Base-by-base conservation (phyloP, 2,888 invertebrate species). In the Marronus borbonicus region DNA sequence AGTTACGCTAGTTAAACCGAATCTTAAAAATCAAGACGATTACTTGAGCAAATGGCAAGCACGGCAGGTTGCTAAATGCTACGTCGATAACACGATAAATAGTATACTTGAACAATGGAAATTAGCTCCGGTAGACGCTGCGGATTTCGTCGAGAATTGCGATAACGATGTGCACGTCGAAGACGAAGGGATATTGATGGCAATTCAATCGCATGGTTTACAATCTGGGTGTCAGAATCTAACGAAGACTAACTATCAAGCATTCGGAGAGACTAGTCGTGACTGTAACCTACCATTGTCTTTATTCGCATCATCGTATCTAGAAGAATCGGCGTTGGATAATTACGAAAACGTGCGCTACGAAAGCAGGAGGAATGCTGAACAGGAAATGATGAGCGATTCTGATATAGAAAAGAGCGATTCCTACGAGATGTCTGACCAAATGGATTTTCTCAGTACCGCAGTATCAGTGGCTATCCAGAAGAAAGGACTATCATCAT, bases 391-490 rank as follows among this genome's bases (percentile, higher is more conserved):
- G 70, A 17, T 36, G n/a, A 55, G 70, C 12, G 75, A 78, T 69
- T 70, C 69, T 36, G 69, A 74, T 44, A 5, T 49, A 31, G 76
- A 74, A 14, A 65, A 77, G 36, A 60, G 75, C 58, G 74, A 52
- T 4, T 64, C 24, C 28, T 78, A 69, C 64, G 80, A 83, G 80
- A 77, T 82, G 39, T 82, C 82, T n/a, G 86, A 87, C 80, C 83
- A 85, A 81, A 89, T 88, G 86, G 93, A 93, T 84, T 93, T 94
- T 84, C 87, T 94, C 81, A 93, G 93, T 88, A 90, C 93, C 70
- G 94, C 94, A n/a, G 93, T 94, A n/a, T 90, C 92, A 62, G 93
- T 92, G 84, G 94, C 94, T 49, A 94, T 94, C 81, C 92, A 93
- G 85, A 93, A 93, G 85, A 94, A 94, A 87, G 94, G 94, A 39